Percentiles rank a stretch among this genome's conserved stretches.
Conservation (phyloP, 2,888 invertebrate genomes). For the Dryobota labecula region DNA sequence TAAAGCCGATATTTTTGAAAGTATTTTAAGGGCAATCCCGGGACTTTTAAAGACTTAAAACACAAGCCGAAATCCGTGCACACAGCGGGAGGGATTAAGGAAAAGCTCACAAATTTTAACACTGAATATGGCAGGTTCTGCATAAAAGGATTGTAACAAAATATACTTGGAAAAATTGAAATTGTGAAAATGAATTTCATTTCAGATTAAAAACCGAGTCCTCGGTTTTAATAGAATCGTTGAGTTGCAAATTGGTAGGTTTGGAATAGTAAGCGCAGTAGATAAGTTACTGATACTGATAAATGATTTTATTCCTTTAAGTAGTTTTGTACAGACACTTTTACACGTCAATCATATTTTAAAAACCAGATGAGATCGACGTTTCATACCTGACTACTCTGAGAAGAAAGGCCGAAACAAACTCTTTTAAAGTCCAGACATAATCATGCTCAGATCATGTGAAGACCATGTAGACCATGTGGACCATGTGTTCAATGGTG, state of each 20-base stretch:
- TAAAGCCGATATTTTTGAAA: constrained; percentile 25
- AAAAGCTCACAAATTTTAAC: constrained; percentile 40
- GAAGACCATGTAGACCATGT: no score
- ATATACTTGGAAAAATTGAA: constrained; percentile 8
- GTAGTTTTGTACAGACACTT: no score
- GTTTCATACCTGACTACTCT: no score
- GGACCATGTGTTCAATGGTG: no score
- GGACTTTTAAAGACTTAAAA: constrained; percentile 43
- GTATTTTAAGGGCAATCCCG: constrained; percentile 28
- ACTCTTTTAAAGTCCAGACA: no score
- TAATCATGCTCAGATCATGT: no score
- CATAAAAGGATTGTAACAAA: constrained; percentile 22
- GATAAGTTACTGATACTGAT: no score
- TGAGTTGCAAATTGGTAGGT: constrained; percentile 1
- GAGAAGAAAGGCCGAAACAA: no score
- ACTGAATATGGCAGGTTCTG: constrained; percentile 35
- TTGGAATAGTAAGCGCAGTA: background rate
- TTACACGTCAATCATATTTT: no score
- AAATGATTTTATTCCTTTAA: no score
- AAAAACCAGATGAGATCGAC: no score
- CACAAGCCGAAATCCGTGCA: constrained; percentile 36
- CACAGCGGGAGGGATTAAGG: constrained; percentile 45
- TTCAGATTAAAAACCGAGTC: background rate
- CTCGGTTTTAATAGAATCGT: background rate
- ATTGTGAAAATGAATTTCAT: constrained; percentile 17